Base-by-base conservation (phyloP, 2,888 invertebrate genomes). In the Lacanobia oleracea region DNA sequence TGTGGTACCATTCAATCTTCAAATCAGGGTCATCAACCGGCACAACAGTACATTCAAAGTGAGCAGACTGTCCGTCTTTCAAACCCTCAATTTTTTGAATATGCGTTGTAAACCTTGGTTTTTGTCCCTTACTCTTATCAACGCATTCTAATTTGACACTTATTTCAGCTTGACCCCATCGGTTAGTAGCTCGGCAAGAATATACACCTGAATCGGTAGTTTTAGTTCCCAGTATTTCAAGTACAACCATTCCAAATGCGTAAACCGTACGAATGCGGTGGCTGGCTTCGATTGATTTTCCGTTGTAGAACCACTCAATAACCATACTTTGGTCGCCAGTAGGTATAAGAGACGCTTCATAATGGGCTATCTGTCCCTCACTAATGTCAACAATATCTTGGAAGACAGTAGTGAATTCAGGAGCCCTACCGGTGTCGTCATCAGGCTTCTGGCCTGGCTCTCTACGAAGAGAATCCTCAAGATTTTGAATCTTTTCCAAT, bases 321-420 rank as follows among this genome's bases (percentile, higher is more conserved):
- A 97, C 97, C 98, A 99, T 99, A 37, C 98, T 98, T 92, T 99
- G 98, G 89, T 99, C 99, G 16, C 99, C 98, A 62, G 98, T 98
- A 16, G 99, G 99, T 65, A 98, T 98, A 10, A 99, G 97, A 63
- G 98, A 98, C 51, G 99, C 99, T 96, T 99, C 99, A 93, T 99
- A 99, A 93, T 99, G 99, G 83, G 99, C 99, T 85, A 99, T 98
- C 94, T 99, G 99, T 72, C 99, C 99, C 95, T 99, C 99, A 54
- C 97, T 98, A 63, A 99, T 96, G 87, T 98, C 98, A 14, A 97
- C 95, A 75, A 99, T 96, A 84, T 98, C 97, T 85, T 98, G 97
- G 93, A 98, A 98, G 90, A 98, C 98, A 0, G 98, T 98, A 9
- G 98, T 98, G 89, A 99, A 99, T 72, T 98, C 97, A 53, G 99